Conservation (phyloP, 2,113 vertebrate genomes). For the Percina caprodes region DNA sequence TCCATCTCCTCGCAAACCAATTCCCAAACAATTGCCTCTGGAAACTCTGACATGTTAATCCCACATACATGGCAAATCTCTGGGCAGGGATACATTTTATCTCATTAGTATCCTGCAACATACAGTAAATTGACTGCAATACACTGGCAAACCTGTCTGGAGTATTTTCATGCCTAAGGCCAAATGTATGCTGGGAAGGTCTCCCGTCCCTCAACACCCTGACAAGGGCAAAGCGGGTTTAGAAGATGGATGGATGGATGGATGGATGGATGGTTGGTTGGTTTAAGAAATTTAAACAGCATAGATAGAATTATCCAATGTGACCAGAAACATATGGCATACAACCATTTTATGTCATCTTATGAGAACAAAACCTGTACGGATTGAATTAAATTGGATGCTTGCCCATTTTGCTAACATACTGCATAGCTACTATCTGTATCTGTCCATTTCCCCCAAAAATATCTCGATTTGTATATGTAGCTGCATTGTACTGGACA, state of each 20-base stretch:
- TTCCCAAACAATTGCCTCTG: not conserved
- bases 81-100: slow-evolving; percentile 18
- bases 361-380: not conserved
- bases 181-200: slow-evolving; percentile 22
- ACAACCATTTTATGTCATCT: not conserved
- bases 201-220: slow-evolving; percentile 8
- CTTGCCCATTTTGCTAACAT: not conserved
- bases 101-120: slow-evolving; percentile 30
- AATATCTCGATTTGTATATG: not conserved
- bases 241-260: slow-evolving; percentile 3
- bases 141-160: slow-evolving; percentile 7
- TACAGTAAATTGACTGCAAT: not conserved
- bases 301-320: not conserved
- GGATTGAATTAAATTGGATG: not conserved
- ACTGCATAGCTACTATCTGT: not conserved
- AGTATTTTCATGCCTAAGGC: slow-evolving; percentile 15
- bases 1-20: not conserved
- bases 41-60: slow-evolving; percentile 19
- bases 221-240: slow-evolving; percentile 4
- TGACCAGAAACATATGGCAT: not conserved
- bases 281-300: not conserved
- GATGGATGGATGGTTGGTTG: slow-evolving; percentile 1
- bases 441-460: not conserved
- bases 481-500: too few relatives aligned
- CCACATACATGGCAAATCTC: slow-evolving; percentile 3